Evolutionary conservation across 2,113 vertebrate genomes (phyloP).

Genomic region (Cyprinodon variegatus): DNA sequence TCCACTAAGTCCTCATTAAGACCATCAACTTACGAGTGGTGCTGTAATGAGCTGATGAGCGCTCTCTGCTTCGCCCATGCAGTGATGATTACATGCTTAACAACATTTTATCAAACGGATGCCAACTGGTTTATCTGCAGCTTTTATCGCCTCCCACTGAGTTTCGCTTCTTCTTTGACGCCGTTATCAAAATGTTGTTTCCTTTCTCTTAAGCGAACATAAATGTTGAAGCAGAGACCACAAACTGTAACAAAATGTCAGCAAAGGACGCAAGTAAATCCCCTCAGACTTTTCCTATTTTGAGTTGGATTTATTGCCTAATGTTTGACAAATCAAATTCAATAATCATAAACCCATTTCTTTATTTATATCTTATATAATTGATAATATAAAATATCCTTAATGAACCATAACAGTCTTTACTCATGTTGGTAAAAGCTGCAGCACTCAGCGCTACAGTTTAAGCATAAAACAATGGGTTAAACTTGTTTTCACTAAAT

Average conservation of each 20-base stretch:
- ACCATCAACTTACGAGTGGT: conserved; percentile 1
- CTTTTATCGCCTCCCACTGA: conserved; percentile 17
- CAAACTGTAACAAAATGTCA: not conserved
- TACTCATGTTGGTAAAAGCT: not conserved
- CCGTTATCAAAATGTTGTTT: not conserved
- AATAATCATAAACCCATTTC: no score
- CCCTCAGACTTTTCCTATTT: not conserved
- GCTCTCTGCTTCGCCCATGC: conserved; percentile 21
- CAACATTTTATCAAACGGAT: conserved; percentile 15
- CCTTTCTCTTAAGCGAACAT: not conserved
- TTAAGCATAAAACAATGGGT: not conserved
- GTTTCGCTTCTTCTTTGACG: conserved; percentile 2
- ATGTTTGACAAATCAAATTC: not conserved
- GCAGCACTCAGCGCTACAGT: not conserved
- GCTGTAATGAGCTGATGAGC: conserved; percentile 13
- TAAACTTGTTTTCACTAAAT: not conserved
- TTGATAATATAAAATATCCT: no score
- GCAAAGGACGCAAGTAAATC: not conserved
- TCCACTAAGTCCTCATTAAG: conserved; percentile 12
- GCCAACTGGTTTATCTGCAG: conserved; percentile 19
- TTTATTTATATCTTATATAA: no score
- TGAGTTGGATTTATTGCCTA: not conserved
- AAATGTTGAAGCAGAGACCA: not conserved
- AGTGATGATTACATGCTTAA: conserved; percentile 26
- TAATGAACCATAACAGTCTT: not conserved